These are phyloP conservation scores for Eumaeus atala DNA, from an alignment of 1,140 invertebrate genomes.

Conservation along the genomic window DNA sequence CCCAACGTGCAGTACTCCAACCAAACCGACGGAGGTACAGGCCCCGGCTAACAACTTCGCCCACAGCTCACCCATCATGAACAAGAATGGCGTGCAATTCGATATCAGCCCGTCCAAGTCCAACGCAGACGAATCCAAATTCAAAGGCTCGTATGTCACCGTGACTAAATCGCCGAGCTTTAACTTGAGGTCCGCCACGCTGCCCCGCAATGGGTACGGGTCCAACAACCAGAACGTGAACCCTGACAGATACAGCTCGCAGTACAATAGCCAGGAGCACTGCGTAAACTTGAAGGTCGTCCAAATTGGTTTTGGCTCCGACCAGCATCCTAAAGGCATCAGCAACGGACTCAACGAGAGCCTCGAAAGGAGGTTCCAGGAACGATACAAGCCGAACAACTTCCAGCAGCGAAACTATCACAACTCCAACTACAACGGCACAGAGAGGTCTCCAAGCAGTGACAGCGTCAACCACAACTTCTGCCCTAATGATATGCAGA, in stretches of 20 bases:
- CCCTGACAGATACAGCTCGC: conserved; percentile 68
- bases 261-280: conserved; percentile 72
- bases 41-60: conserved; percentile 57
- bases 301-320: conserved; percentile 71
- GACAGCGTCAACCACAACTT: conserved; percentile 66
- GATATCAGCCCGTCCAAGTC: conserved; percentile 66
- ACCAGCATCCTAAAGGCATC: conserved; percentile 64
- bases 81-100: conserved; percentile 66
- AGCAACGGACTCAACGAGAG: conserved; percentile 73
- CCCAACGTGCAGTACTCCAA: conserved; percentile 75
- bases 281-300: conserved; percentile 72
- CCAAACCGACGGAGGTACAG: conserved; percentile 35
- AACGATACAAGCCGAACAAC: conserved; percentile 65
- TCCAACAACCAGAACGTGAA: conserved; percentile 67
- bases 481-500: conserved; percentile 56
- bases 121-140: conserved; percentile 63
- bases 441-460: conserved; percentile 58
- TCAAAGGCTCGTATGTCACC: conserved; percentile 50
- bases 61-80: conserved; percentile 70
- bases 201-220: conserved; percentile 81
- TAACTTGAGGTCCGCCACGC: conserved; percentile 79
- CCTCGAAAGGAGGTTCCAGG: conserved; percentile 66
- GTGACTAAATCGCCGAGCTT: conserved; percentile 70
- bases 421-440: conserved; percentile 61
- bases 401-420: conserved; percentile 56